Evolutionary conservation across 1,140 invertebrate species (phyloP).

Genomic region (Varroa destructor): DNA sequence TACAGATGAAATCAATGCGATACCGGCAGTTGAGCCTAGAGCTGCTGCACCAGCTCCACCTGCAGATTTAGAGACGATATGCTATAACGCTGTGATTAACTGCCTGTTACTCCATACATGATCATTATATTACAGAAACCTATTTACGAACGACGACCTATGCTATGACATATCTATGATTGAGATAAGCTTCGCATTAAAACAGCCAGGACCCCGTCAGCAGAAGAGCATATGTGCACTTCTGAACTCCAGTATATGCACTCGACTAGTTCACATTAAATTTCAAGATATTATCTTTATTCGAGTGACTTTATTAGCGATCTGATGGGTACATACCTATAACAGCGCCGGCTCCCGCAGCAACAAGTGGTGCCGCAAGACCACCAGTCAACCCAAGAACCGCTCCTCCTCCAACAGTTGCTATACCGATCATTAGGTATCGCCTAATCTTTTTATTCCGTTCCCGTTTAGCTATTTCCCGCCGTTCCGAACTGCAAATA

Average conservation of each 20-base stretch:
- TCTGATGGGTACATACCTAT: slow-evolving; percentile 38
- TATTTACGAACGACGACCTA: too few relatives aligned
- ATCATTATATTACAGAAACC: too few relatives aligned
- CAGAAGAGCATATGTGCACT: too few relatives aligned
- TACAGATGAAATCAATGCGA: slow-evolving; percentile 52
- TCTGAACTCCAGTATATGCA: too few relatives aligned
- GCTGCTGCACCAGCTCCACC: slow-evolving; percentile 48
- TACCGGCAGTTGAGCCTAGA: slow-evolving; percentile 48
- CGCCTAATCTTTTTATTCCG: slow-evolving; percentile 50
- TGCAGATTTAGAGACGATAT: slow-evolving; percentile 34
- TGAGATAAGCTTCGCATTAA: too few relatives aligned
- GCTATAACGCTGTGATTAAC: slow-evolving; percentile 28
- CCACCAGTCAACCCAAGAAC: slow-evolving; percentile 53
- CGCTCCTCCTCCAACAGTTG: slow-evolving; percentile 52
- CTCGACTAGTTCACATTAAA: slow-evolving; percentile 29
- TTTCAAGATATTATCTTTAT: neutral
- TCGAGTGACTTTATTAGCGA: neutral
- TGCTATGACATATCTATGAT: too few relatives aligned
- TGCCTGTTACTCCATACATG: neutral
- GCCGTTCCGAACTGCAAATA: slow-evolving; percentile 41
- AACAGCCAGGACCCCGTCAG: too few relatives aligned
- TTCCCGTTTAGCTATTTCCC: slow-evolving; percentile 41
- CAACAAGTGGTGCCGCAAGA: slow-evolving; percentile 53
- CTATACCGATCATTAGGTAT: slow-evolving; percentile 51
- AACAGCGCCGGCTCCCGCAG: slow-evolving; percentile 49